These are phyloP conservation scores for Acrobasis suavella DNA, from an alignment of 2,888 invertebrate species.

Conservation along the genomic window DNA sequence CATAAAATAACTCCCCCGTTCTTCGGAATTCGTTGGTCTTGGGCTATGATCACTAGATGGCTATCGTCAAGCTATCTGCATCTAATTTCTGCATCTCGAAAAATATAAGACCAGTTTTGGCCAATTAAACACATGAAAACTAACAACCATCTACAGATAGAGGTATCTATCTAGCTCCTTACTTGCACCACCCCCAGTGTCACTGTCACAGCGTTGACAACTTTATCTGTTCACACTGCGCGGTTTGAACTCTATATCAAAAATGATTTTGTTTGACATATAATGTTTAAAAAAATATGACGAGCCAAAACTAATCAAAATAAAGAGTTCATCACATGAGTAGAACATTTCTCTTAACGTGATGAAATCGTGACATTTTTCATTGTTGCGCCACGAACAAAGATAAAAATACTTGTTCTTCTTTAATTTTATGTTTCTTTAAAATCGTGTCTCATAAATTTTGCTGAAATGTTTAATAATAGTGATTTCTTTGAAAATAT, in stretches of 20 bases:
- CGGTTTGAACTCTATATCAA: constrained; percentile 48
- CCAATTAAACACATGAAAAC: too few relatives aligned
- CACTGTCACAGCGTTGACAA: constrained; percentile 53
- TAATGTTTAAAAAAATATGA: neutral
- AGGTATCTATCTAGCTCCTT: too few relatives aligned
- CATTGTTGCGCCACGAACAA: constrained; percentile 8
- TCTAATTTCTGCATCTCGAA: too few relatives aligned
- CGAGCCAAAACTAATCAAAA: neutral
- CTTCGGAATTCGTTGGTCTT: too few relatives aligned
- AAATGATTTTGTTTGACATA: too few relatives aligned
- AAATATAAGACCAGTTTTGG: too few relatives aligned
- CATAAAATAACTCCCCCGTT: too few relatives aligned
- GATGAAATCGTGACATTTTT: constrained; percentile 16
- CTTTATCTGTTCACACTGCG: constrained; percentile 57
- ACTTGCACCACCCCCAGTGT: constrained; percentile 32
- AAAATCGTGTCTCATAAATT: constrained; percentile 9
- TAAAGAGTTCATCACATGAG: neutral
- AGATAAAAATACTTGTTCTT: constrained; percentile 3
- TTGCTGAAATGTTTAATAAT: neutral
- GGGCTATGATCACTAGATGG: too few relatives aligned
- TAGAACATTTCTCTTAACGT: neutral
- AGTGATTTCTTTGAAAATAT: neutral
- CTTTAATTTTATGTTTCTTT: neutral
- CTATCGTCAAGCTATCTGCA: too few relatives aligned
- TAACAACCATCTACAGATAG: too few relatives aligned